Evolutionary conservation across 2,113 vertebrate species (phyloP), one percentile per base, ranked within the genome.

Genomic region (Cepphus grylle): DNA sequence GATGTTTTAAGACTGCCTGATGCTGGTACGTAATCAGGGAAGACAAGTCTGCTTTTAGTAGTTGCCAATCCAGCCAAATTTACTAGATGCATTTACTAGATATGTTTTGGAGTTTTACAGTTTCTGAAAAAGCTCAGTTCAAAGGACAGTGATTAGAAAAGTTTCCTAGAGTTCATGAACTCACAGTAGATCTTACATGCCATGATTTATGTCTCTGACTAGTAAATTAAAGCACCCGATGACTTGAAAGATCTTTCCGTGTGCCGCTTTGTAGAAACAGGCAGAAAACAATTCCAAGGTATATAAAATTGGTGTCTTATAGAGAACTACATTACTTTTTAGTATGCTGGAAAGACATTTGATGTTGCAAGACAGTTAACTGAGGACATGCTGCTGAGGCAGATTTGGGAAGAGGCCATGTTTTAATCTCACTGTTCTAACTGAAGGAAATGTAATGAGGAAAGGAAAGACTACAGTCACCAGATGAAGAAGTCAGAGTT

Each of bases 161-260:
- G 59, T 70, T 87, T 88, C 84, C 71, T 80, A 12, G 81, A 91
- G 96, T 97, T 97, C 95, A 77, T 94, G 94, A 97, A 96, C 95
- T 93, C 5, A 1, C 30, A 85, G 74, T 93, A 80, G 45, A 88
- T 94, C 71, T 86, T 94, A 43, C 76, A 87, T 58, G 42, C 67
- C 6, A 0, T 94, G 90, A 97, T 96, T 95, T 96, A 96, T 95
- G 67, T 63, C 58, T 77, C 87, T 61, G 38, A 94, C 69, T 88
- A 73, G 81, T 77, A 96, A 92, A 90, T 90, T 93, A 80, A 93
- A 83, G 83, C 95, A 91, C 74, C 36, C 0, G 0, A 53, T 76
- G 81, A 87, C 84, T 89, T 81, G 69, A 91, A 96, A 91, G 93
- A 43, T 77, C 78, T 82, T 95, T 83, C 81, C 55, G 25, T 86